These are phyloP conservation scores for Argentina silus DNA, from an alignment of 2,797 vertebrate species.

Conservation along the genomic window DNA sequence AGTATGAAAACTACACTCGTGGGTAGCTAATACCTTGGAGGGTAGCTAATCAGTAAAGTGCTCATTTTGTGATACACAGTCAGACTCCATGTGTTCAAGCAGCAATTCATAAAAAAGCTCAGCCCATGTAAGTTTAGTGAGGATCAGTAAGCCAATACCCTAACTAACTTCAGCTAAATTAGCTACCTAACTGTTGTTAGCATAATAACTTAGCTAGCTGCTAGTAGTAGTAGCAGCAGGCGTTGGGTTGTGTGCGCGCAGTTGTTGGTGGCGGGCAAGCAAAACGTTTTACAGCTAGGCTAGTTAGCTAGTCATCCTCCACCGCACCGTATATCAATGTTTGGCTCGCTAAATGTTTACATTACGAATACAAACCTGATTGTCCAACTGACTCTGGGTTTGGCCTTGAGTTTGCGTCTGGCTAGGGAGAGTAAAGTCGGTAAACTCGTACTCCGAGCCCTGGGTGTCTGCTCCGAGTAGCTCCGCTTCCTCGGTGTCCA, in stretches of 20 bases:
- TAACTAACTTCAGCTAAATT: not conserved
- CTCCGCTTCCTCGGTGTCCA: slow-evolving; percentile 96
- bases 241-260: not conserved
- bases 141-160: no score
- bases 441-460: slow-evolving; percentile 97
- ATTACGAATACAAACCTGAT: slow-evolving; percentile 75
- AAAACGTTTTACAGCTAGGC: slow-evolving; percentile 6
- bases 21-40: no score
- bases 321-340: no score
- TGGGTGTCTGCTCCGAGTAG: slow-evolving; percentile 92
- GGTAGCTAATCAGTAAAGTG: no score
- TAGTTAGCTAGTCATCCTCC: slow-evolving; percentile 42
- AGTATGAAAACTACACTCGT: no score
- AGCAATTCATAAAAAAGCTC: no score
- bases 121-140: not conserved
- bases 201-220: slow-evolving; percentile 30
- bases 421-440: slow-evolving; percentile 94
- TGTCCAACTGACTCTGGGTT: slow-evolving; percentile 86
- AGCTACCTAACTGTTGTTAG: slow-evolving; percentile 7
- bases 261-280: not conserved
- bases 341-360: slow-evolving; percentile 43
- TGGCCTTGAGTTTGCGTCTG: slow-evolving; percentile 93
- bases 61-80: no score
- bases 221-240: slow-evolving; percentile 35
- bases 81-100: no score